These are phyloP conservation scores for Sardinella longiceps DNA, from an alignment of 2,797 vertebrate genomes.

Conservation along the genomic window DNA sequence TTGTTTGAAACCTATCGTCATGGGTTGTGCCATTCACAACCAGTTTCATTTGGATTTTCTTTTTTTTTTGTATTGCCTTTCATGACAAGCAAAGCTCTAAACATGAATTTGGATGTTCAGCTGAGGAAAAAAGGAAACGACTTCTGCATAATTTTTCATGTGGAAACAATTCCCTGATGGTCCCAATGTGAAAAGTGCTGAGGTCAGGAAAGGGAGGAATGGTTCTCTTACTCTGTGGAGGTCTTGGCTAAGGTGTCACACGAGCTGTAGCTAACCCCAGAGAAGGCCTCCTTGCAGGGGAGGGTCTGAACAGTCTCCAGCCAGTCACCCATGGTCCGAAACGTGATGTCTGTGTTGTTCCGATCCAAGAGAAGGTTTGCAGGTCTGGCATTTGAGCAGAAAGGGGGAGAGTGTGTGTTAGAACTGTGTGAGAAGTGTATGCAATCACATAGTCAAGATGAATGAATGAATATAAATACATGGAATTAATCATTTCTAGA, in stretches of 20 bases:
- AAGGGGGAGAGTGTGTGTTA: not conserved
- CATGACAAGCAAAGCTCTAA: not conserved
- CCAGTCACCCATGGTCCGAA: slow-evolving; percentile 88
- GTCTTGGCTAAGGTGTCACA: slow-evolving; percentile 97
- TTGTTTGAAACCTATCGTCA: not conserved
- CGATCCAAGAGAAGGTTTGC: slow-evolving; percentile 93
- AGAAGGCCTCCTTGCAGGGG: slow-evolving; percentile 94
- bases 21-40: not conserved
- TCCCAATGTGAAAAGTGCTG: not conserved
- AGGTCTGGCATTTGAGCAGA: slow-evolving; percentile 73
- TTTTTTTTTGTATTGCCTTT: not conserved
- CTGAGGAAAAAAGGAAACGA: not conserved
- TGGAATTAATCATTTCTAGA: no score
- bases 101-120: slow-evolving; percentile 13
- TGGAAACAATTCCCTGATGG: not conserved
- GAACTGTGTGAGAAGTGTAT: not conserved
- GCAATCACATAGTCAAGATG: not conserved
- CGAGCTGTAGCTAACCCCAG: slow-evolving; percentile 94
- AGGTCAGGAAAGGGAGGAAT: slow-evolving; percentile 15
- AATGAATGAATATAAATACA: not conserved
- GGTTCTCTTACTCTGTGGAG: slow-evolving; percentile 89
- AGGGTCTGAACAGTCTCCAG: slow-evolving; percentile 89
- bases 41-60: not conserved
- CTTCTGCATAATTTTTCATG: slow-evolving; percentile 1
- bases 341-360: slow-evolving; percentile 86